Conservation (phyloP, 2,113 vertebrate species). For the Apteryx mantelli region DNA sequence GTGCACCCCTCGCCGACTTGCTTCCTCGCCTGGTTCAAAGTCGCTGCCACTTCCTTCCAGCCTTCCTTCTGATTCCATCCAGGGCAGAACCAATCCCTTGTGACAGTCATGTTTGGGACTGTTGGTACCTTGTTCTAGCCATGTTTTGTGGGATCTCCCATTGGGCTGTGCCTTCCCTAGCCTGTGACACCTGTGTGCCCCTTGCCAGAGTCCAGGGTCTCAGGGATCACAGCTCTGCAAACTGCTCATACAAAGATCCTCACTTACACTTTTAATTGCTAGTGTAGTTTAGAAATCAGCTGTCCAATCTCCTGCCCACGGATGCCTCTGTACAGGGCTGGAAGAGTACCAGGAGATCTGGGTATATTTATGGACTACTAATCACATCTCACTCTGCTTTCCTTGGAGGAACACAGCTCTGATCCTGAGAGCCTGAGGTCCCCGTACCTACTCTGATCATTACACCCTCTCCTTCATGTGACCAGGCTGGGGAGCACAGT, state of each 20-base stretch:
- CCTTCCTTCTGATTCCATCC: not conserved
- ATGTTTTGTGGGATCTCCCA: not conserved
- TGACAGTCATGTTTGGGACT: not conserved
- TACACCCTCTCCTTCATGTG: fast-evolving
- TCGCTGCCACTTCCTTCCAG: not conserved
- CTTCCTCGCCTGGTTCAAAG: not conserved
- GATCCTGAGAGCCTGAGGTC: not conserved
- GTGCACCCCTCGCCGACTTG: not conserved
- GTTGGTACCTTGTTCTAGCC: not conserved
- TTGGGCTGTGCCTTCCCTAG: not conserved
- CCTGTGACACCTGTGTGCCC: not conserved
- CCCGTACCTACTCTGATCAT: not conserved
- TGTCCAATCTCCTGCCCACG: not conserved
- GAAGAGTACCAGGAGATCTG: not conserved
- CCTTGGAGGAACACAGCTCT: not conserved
- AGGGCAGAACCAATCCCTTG: not conserved
- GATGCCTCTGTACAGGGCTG: not conserved
- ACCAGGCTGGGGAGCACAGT: fast-evolving
- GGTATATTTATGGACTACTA: not conserved
- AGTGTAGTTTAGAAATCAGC: not conserved
- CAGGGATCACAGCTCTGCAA: not conserved
- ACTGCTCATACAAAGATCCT: not conserved
- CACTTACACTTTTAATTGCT: not conserved
- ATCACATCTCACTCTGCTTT: not conserved
- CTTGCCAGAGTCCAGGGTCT: not conserved